Evolutionary conservation across 2,797 vertebrate genomes (phyloP), one percentile per base, ranked within the genome.

Genomic region (Poeciliopsis infans): DNA sequence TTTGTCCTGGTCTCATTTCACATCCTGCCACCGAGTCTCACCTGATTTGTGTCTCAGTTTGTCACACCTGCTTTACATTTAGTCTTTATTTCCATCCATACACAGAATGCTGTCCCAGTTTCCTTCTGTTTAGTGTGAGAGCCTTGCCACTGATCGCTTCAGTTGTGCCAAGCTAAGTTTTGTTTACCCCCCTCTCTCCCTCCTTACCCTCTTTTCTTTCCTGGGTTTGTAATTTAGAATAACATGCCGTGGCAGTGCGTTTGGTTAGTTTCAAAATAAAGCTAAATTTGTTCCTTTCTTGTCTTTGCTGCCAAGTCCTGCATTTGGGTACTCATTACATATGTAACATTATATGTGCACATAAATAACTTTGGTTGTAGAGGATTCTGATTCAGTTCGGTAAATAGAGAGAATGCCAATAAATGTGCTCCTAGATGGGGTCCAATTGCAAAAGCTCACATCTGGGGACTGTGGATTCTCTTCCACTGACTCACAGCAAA

Each of bases 241-340:
- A 71, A 45, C 43, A 71, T 71, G 41, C 43, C 3, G n/a, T 15
- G 43, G 39, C 39, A 7, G 41, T 13, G 20, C 66, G 12, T 43
- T 70, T 71, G 43, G 68, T 46, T 45, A 46, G 41, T 46, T 71
- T 71, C 25, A 71, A 71, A 69, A 71, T 28, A 46, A 66, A 43
- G 25, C 45, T 45, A 71, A 71, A 4, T 71, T 71, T 46, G 43
- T 45, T 69, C 36, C 39, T 69, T 69, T 69, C 36, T 39, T n/a
- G 2, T 70, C 6, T 46, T 46, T 28, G 43, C 28, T 45, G 41
- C 68, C 68, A 71, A 46, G 68, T 68, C 20, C 20, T 68, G 64
- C 25, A 45, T 45, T 25, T 69, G 66, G 39, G 25, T 45, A 46
- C 41, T 45, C 68, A 8, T 45, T 71, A 68, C 66, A 69, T 69